Evolutionary conservation across 1,140 invertebrate species (phyloP).

Genomic region (Lepidotrigona ventralis): DNA sequence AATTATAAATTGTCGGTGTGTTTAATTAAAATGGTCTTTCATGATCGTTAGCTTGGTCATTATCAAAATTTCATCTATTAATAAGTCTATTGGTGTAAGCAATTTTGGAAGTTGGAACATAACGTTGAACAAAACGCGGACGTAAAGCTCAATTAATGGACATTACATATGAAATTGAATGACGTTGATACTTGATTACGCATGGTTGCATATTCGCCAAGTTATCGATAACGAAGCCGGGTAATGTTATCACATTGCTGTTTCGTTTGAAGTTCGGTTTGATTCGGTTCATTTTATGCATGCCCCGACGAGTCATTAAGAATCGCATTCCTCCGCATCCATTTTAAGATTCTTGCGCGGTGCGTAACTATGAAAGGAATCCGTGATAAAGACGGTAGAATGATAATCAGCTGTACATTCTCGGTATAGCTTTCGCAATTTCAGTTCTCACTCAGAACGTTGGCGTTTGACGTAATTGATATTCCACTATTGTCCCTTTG

Average conservation of each 20-base stretch:
- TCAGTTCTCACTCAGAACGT: not conserved
- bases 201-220: slow-evolving; percentile 20
- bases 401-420: not conserved
- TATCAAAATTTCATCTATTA: not conserved
- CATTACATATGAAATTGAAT: slow-evolving; percentile 26
- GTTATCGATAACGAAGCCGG: slow-evolving; percentile 44
- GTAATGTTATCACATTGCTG: slow-evolving; percentile 28
- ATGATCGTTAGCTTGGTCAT: not conserved
- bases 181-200: slow-evolving; percentile 1
- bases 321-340: slow-evolving; percentile 13
- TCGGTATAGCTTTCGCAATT: not conserved
- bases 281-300: not conserved
- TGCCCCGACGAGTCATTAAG: slow-evolving; percentile 12
- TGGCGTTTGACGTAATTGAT: not conserved
- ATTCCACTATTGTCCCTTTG: not conserved
- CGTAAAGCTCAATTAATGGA: slow-evolving; percentile 15
- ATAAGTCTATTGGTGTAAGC: no score
- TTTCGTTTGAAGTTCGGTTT: not conserved
- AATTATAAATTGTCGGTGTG: not conserved
- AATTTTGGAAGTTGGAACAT: not conserved
- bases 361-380: slow-evolving; percentile 11
- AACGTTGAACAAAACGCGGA: not conserved
- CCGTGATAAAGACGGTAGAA: not conserved
- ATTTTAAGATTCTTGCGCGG: slow-evolving; percentile 33
- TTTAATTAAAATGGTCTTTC: not conserved